Conservation (phyloP, 1,140 invertebrate species). For the Uloborus diversus region DNA sequence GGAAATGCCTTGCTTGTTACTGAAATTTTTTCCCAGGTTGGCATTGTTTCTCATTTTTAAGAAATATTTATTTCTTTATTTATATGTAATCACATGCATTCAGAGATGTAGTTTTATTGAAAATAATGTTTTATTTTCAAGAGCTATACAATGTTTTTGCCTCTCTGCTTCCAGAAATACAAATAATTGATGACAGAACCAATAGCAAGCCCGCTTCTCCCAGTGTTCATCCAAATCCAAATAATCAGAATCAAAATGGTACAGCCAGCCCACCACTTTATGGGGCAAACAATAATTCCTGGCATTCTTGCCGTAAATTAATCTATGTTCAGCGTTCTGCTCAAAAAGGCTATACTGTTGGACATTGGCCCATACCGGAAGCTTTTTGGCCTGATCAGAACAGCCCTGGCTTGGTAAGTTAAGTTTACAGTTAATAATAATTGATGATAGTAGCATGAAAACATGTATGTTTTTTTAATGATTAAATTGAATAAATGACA, state of each 20-base stretch:
- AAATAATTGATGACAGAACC: constrained; percentile 2
- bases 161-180: no score
- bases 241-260: constrained; percentile 11
- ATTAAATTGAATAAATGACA: no score
- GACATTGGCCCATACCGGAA: constrained; percentile 99
- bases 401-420: constrained; percentile 74
- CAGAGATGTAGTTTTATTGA: neutral
- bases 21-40: neutral
- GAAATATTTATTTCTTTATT: no score
- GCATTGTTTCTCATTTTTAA: neutral
- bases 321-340: constrained; percentile 94
- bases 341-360: constrained; percentile 90
- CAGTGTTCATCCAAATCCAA: neutral
- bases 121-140: neutral
- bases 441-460: no score
- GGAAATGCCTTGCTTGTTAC: no score
- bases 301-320: constrained; percentile 86
- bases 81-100: no score
- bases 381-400: constrained; percentile 94
- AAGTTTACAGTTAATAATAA: no score
- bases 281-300: constrained; percentile 67
- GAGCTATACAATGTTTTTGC: no score
- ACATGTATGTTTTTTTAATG: no score
- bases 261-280: constrained; percentile 3
- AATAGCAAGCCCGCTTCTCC: constrained; percentile 29